These are phyloP conservation scores for Heliconius hewitsoni DNA, from an alignment of 1,140 invertebrate genomes.

Conservation along the genomic window DNA sequence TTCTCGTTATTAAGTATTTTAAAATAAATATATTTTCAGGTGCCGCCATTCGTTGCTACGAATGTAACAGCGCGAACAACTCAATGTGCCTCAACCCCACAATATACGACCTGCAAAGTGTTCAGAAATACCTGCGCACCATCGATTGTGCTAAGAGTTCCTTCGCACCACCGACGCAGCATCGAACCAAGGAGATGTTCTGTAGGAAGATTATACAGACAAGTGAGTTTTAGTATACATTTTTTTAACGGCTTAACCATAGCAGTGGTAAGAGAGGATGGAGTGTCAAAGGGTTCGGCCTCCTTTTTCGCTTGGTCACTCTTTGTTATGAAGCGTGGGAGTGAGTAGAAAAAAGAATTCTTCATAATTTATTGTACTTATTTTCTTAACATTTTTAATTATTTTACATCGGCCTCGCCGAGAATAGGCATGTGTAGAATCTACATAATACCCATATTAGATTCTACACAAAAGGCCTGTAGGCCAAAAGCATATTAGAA, in stretches of 20 bases:
- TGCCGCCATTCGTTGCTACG: slow-evolving; percentile 62
- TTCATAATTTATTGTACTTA: too few relatives aligned
- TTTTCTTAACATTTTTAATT: too few relatives aligned
- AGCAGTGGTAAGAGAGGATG: background rate
- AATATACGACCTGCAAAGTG: slow-evolving; percentile 59
- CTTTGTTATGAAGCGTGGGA: too few relatives aligned
- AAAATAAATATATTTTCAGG: slow-evolving; percentile 40
- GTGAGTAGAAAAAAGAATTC: too few relatives aligned
- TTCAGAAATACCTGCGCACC: slow-evolving; percentile 52
- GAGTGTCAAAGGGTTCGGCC: background rate
- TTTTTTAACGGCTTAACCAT: background rate
- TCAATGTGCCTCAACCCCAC: slow-evolving; percentile 69
- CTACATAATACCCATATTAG: too few relatives aligned
- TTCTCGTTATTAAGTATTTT: background rate
- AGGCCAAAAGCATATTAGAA: too few relatives aligned
- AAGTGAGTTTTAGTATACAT: slow-evolving; percentile 46
- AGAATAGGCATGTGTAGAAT: too few relatives aligned
- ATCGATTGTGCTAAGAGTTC: slow-evolving; percentile 48
- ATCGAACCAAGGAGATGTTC: slow-evolving; percentile 51
- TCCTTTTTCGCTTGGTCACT: background rate
- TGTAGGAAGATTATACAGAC: slow-evolving; percentile 73
- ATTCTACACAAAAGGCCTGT: too few relatives aligned
- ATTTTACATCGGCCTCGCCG: too few relatives aligned
- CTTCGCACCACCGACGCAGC: slow-evolving; percentile 27
- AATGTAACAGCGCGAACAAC: slow-evolving; percentile 72